These are phyloP conservation scores for Odontamblyopus rebecca DNA, from an alignment of 2,797 vertebrate species.

Conservation along the genomic window DNA sequence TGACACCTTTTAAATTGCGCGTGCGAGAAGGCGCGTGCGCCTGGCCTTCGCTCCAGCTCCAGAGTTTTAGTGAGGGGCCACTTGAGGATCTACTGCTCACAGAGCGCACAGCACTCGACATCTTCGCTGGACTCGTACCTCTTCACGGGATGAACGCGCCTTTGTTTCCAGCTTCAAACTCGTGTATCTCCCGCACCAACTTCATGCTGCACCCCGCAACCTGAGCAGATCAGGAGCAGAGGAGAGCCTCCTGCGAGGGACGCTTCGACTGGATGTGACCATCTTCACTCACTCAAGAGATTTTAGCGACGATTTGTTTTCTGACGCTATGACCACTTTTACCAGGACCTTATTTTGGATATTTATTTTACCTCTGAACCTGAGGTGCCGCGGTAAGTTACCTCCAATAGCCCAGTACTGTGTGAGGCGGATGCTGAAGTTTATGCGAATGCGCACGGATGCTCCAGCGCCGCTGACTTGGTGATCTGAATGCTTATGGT, in stretches of 20 bases:
- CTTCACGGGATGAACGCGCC: slow-evolving; percentile 55
- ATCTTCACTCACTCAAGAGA: not conserved
- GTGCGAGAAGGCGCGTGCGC: slow-evolving; percentile 14
- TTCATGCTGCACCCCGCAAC: slow-evolving; percentile 32
- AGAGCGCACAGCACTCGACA: slow-evolving; percentile 24
- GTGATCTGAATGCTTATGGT: not conserved
- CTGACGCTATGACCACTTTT: slow-evolving; percentile 37
- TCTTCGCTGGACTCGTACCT: slow-evolving; percentile 15
- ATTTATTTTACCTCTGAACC: slow-evolving; percentile 38
- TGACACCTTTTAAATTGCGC: not conserved
- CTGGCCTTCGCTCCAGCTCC: slow-evolving; percentile 1
- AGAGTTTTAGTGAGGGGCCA: slow-evolving; percentile 23
- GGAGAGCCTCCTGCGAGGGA: not conserved
- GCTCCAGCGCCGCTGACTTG: not conserved
- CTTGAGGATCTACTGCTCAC: slow-evolving; percentile 19
- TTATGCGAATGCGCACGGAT: not conserved
- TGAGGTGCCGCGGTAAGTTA: slow-evolving; percentile 67
- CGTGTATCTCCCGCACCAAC: slow-evolving; percentile 38
- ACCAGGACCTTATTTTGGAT: slow-evolving; percentile 44
- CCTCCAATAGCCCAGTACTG: not conserved
- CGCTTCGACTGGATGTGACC: slow-evolving; percentile 31
- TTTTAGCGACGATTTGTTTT: slow-evolving; percentile 24
- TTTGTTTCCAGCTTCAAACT: slow-evolving; percentile 32
- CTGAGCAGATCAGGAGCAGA: not conserved
- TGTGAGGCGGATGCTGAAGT: not conserved